Evolutionary conservation across 2,888 invertebrate genomes (phyloP).

Genomic region (Agrochola lota): DNA sequence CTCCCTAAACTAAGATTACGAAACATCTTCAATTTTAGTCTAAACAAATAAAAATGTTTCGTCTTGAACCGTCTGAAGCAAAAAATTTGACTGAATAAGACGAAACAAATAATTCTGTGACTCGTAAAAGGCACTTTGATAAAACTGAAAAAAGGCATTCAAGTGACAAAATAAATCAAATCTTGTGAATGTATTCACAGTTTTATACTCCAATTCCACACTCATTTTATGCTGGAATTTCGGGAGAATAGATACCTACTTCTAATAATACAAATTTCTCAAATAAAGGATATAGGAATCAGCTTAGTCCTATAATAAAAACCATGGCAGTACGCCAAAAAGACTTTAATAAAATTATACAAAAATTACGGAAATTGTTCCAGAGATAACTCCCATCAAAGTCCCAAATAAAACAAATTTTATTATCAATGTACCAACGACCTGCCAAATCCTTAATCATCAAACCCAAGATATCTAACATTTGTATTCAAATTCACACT

Average conservation of each 20-base stretch:
- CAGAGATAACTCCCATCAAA: constrained; percentile 11
- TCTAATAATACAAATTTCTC: background rate
- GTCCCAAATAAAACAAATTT: constrained; percentile 49
- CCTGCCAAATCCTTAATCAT: constrained; percentile 65
- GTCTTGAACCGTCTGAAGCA: background rate
- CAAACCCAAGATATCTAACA: constrained; percentile 64
- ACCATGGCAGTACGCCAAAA: constrained; percentile 10
- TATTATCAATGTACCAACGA: constrained; percentile 58
- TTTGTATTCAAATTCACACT: constrained; percentile 69
- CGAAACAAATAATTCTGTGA: background rate
- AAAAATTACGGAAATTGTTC: constrained; percentile 17
- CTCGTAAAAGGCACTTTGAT: background rate
- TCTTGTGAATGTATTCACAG: background rate
- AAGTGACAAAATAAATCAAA: background rate
- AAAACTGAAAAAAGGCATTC: background rate
- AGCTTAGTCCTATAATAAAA: background rate
- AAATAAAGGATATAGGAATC: constrained; percentile 2
- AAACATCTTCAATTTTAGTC: background rate
- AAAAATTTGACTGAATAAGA: background rate
- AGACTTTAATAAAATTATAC: background rate
- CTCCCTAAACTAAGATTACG: background rate
- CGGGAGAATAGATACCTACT: background rate
- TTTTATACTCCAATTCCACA: background rate
- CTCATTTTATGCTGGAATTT: background rate
- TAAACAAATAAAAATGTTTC: background rate